Evolutionary conservation across 2,113 vertebrate species (phyloP).

Genomic region (Cebus imitator): DNA sequence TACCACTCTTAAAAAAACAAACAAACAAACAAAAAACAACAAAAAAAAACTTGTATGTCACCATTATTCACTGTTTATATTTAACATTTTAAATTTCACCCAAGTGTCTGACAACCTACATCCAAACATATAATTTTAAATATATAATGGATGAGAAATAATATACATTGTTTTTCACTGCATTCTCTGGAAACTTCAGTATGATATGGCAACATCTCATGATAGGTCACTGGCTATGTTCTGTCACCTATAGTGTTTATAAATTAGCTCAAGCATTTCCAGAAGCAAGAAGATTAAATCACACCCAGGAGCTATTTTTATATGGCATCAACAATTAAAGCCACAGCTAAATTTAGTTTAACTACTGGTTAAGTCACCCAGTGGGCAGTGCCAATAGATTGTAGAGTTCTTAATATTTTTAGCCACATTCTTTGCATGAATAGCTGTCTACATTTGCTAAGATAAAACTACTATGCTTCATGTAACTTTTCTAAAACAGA

Average conservation of each 20-base stretch:
- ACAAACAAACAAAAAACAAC: neutral
- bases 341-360: conserved; percentile 16
- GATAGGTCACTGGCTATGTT: neutral
- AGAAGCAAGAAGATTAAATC: conserved; percentile 44
- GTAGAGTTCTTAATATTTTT: neutral
- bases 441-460: neutral
- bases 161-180: neutral
- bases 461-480: neutral
- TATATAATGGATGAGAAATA: neutral
- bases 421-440: conserved; percentile 11
- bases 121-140: neutral
- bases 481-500: conserved; percentile 42
- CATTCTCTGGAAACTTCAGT: conserved; percentile 43
- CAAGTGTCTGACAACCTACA: neutral
- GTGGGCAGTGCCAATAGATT: neutral
- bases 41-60: neutral
- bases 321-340: conserved; percentile 24
- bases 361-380: neutral
- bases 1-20: neutral
- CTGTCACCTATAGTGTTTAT: neutral
- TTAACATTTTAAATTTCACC: neutral
- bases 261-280: conserved; percentile 39
- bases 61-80: neutral
- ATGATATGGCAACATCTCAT: conserved; percentile 28
- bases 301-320: conserved; percentile 23